Conservation (phyloP, 2,797 vertebrate species). For the Hoplostethus atlanticus region DNA sequence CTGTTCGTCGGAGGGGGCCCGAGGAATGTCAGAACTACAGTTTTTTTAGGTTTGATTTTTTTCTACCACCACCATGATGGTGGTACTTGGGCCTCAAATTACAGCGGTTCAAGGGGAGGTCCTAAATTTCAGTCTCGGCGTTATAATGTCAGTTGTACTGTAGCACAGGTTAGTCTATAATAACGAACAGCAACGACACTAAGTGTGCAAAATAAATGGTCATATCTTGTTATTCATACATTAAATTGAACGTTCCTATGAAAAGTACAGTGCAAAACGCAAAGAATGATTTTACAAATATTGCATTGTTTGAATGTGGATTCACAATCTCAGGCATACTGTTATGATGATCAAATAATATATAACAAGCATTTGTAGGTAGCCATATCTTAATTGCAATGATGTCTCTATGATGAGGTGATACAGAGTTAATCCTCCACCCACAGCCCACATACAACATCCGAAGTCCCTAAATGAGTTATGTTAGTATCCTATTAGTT, state of each 20-base stretch:
- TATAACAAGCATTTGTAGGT: too few relatives aligned
- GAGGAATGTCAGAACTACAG: constrained; percentile 57
- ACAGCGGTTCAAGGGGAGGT: constrained; percentile 89
- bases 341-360: too few relatives aligned
- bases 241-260: not conserved
- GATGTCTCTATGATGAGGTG: too few relatives aligned
- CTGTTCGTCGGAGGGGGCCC: constrained; percentile 24
- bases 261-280: not conserved
- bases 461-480: too few relatives aligned
- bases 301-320: too few relatives aligned
- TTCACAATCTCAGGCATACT: too few relatives aligned
- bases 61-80: constrained; percentile 67
- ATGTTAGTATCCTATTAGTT: too few relatives aligned
- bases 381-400: too few relatives aligned
- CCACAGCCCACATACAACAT: too few relatives aligned
- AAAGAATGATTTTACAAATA: too few relatives aligned
- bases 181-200: not conserved
- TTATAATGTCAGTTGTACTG: constrained; percentile 84
- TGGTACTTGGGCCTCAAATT: constrained; percentile 88
- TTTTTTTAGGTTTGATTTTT: constrained; percentile 38
- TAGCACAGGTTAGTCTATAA: not conserved
- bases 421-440: too few relatives aligned
- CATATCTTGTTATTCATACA: too few relatives aligned
- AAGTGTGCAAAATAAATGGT: not conserved
- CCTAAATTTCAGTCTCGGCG: constrained; percentile 76